Conservation (phyloP, 2,113 vertebrate species). For the Antechinus flavipes region DNA sequence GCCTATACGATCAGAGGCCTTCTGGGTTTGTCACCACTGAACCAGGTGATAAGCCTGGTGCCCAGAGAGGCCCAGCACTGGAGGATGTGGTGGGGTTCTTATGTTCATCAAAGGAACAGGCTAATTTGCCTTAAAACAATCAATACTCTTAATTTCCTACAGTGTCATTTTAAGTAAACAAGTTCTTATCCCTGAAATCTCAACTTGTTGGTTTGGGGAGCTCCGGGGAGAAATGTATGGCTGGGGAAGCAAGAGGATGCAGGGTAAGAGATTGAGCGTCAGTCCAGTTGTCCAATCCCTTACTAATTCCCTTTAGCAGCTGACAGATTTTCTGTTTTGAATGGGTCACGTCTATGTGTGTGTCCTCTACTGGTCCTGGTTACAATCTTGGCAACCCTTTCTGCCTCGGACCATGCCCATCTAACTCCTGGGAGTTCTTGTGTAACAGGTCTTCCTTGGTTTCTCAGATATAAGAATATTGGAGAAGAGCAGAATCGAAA, state of each 20-base stretch:
- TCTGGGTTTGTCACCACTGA: not conserved
- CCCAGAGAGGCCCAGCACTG: not conserved
- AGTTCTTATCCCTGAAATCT: not conserved
- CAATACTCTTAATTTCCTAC: slow-evolving; percentile 19
- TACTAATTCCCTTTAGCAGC: too few relatives aligned
- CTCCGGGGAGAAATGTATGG: too few relatives aligned
- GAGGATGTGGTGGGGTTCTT: not conserved
- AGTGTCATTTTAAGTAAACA: slow-evolving; percentile 75
- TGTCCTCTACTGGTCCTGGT: not conserved
- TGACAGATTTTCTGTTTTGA: too few relatives aligned
- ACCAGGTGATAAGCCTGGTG: not conserved
- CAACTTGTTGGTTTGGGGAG: not conserved
- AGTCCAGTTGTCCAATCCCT: not conserved
- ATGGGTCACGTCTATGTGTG: not conserved
- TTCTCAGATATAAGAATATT: not conserved
- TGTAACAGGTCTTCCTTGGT: not conserved
- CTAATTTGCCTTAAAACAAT: slow-evolving; percentile 38
- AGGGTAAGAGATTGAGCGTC: not conserved
- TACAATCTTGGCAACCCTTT: not conserved
- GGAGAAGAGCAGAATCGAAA: not conserved
- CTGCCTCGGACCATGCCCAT: not conserved
- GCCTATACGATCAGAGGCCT: not conserved
- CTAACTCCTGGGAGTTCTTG: not conserved
- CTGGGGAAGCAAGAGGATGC: not conserved
- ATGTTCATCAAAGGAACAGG: not conserved